Conservation (phyloP, 1,140 invertebrate genomes). For the Paralvinella palmiformis region DNA sequence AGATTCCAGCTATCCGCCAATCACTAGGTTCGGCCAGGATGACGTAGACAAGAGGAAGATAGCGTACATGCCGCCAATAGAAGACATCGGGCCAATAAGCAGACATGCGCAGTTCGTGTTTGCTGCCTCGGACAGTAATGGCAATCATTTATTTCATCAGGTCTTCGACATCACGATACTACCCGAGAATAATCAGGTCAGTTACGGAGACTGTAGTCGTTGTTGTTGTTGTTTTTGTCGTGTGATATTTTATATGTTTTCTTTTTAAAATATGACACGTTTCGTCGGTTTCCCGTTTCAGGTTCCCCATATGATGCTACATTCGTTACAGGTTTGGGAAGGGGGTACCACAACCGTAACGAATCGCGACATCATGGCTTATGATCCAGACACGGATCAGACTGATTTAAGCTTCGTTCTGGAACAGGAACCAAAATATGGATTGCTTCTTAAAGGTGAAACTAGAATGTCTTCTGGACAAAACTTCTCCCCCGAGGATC, state of each 20-base stretch:
- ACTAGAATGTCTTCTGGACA: slow-evolving; percentile 33
- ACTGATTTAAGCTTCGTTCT: slow-evolving; percentile 43
- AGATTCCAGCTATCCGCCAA: slow-evolving; percentile 24
- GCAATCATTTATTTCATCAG: slow-evolving; percentile 47
- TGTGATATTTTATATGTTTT: too few species aligned
- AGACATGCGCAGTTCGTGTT: slow-evolving; percentile 47
- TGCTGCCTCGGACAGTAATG: slow-evolving; percentile 43
- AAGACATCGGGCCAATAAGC: slow-evolving; percentile 48
- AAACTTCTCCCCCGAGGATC: slow-evolving; percentile 41
- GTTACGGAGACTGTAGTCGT: too few species aligned
- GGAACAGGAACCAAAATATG: slow-evolving; percentile 40
- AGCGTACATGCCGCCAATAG: slow-evolving; percentile 49
- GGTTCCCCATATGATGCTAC: slow-evolving; percentile 39
- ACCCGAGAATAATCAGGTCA: slow-evolving; percentile 47
- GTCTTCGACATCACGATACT: slow-evolving; percentile 48
- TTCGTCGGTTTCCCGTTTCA: too few species aligned
- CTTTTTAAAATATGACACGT: too few species aligned
- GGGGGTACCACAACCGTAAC: slow-evolving; percentile 42
- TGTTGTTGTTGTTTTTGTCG: too few species aligned
- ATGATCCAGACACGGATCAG: slow-evolving; percentile 45
- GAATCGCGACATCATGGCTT: slow-evolving; percentile 40
- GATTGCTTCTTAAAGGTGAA: slow-evolving; percentile 42
- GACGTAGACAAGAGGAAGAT: slow-evolving; percentile 49
- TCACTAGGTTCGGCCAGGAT: slow-evolving; percentile 45
- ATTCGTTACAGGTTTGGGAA: slow-evolving; percentile 45